Percentiles rank a stretch among this genome's conserved stretches.
These are phyloP conservation scores for Brenthis ino DNA, from an alignment of 2,888 invertebrate species.

Conservation along the genomic window DNA sequence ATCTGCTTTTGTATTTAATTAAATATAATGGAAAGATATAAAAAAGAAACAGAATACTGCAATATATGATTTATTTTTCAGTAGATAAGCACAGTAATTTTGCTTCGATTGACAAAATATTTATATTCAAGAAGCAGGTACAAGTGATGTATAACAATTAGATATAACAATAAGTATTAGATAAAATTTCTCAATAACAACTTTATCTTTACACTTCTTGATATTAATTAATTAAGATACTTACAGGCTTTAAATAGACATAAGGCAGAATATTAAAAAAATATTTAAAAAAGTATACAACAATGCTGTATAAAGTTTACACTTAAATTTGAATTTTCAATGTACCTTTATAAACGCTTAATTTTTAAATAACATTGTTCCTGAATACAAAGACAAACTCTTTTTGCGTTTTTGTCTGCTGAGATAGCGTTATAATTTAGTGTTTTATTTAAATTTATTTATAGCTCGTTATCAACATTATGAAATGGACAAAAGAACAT, in stretches of 20 bases:
- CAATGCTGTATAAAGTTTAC: background rate
- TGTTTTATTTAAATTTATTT: too few species aligned
- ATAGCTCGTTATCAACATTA: too few species aligned
- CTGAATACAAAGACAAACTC: too few species aligned
- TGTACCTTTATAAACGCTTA: too few species aligned
- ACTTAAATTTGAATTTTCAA: background rate
- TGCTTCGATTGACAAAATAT: conserved; percentile 81
- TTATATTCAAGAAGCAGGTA: conserved; percentile 78
- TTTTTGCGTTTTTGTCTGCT: too few species aligned
- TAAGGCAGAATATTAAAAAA: conserved; percentile 20
- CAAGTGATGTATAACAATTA: conserved; percentile 79
- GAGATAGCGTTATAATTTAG: too few species aligned
- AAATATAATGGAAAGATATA: conserved; percentile 38
- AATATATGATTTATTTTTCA: conserved; percentile 80
- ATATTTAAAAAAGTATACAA: conserved; percentile 1
- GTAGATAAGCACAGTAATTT: conserved; percentile 81
- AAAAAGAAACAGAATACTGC: conserved; percentile 57
- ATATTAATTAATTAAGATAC: conserved; percentile 39
- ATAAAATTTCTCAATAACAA: conserved; percentile 53
- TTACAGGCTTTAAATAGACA: conserved; percentile 21
- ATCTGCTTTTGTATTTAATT: background rate
- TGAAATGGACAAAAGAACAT: too few species aligned
- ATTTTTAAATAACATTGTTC: too few species aligned
- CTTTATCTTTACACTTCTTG: conserved; percentile 51
- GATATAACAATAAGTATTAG: conserved; percentile 52